phyloP scores from a whole-genome alignment of 2,888 invertebrate species.

The Leucozona laternaria region DNA sequence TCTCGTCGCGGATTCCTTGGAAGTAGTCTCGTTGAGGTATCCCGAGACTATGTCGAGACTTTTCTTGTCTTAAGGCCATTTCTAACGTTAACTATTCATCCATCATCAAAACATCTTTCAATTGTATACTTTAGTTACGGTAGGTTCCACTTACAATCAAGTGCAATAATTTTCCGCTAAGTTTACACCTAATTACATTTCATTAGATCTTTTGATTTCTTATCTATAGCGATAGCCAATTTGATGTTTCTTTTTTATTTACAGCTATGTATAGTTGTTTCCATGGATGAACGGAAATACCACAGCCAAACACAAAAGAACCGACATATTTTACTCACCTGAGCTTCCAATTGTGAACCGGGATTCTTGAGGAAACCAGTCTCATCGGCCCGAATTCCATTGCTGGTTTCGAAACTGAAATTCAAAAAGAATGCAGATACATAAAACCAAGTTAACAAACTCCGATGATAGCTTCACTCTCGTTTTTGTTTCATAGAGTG shows the following conservation, averaged over 20 bases:
- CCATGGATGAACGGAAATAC: slow-evolving; percentile 12
- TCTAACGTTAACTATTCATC: too few species aligned
- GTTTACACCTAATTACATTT: slow-evolving; percentile 56
- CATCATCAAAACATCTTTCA: too few species aligned
- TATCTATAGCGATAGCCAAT: neutral
- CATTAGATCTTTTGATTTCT: slow-evolving; percentile 22
- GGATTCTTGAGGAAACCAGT: slow-evolving; percentile 86
- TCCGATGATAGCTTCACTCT: slow-evolving; percentile 8
- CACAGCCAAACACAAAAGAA: slow-evolving; percentile 7
- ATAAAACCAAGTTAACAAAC: slow-evolving; percentile 20
- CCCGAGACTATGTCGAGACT: too few species aligned
- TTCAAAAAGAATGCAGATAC: slow-evolving; percentile 22
- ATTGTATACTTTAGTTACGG: too few species aligned
- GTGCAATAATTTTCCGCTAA: slow-evolving; percentile 7
- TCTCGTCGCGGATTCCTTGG: too few species aligned
- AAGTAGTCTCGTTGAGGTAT: too few species aligned
- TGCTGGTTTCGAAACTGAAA: slow-evolving; percentile 87
- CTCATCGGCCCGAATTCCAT: slow-evolving; percentile 87
- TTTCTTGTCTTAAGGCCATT: too few species aligned
- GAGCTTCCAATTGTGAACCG: slow-evolving; percentile 85
- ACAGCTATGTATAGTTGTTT: slow-evolving; percentile 16
- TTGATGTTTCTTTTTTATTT: neutral
- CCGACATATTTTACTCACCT: slow-evolving; percentile 80
- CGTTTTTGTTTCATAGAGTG: neutral
- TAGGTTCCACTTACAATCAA: neutral